Conservation (phyloP, 2,888 invertebrate genomes). For the Xanthorhoe spadicearia region DNA sequence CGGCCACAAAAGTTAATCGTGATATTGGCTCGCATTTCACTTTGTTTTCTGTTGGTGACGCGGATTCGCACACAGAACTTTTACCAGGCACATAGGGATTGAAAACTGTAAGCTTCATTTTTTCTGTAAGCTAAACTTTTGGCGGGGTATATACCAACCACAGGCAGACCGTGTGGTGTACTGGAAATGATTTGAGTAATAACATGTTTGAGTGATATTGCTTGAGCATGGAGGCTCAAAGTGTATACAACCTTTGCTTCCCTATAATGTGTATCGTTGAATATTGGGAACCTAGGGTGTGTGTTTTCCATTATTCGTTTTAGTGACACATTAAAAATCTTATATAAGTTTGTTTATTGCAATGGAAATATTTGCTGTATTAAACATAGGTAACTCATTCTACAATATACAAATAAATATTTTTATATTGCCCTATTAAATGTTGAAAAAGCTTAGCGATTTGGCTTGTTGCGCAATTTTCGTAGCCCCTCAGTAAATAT, state of each 20-base stretch:
- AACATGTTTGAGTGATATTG: too few relatives aligned
- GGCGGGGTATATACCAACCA: neutral
- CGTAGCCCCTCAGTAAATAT: slow-evolving; percentile 56
- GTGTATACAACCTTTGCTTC: neutral
- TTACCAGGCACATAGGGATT: neutral
- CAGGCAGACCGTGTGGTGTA: neutral
- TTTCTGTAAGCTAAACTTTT: neutral
- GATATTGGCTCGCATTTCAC: slow-evolving; percentile 2
- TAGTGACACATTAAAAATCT: neutral
- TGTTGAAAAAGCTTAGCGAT: slow-evolving; percentile 1
- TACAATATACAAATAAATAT: too few relatives aligned
- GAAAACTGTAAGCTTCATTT: neutral
- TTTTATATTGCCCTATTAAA: too few relatives aligned
- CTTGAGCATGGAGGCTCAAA: neutral
- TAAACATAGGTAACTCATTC: too few relatives aligned
- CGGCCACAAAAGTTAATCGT: slow-evolving; percentile 17
- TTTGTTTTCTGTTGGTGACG: neutral
- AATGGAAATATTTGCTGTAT: too few relatives aligned
- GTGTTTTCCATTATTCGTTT: too few relatives aligned
- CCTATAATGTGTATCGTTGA: too few relatives aligned
- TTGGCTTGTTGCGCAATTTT: slow-evolving; percentile 9
- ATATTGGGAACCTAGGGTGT: neutral
- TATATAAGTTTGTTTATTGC: too few relatives aligned
- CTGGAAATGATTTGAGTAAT: neutral
- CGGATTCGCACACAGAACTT: neutral